Base-by-base conservation (phyloP, 2,888 invertebrate genomes). In the Temnothorax rugatulus region DNA sequence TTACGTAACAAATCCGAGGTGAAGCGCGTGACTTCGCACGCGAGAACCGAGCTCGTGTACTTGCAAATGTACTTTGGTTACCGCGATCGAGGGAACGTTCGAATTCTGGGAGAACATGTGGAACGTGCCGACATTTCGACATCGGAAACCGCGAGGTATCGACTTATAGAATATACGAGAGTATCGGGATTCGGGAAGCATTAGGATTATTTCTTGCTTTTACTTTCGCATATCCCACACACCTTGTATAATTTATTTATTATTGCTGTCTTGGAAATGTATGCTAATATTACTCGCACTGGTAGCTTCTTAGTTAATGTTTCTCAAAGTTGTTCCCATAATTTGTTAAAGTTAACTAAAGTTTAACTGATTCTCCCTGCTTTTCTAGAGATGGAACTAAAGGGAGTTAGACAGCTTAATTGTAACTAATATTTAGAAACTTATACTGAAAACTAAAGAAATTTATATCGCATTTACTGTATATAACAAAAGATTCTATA, bases 11-110 rank as follows among this genome's bases (percentile, higher is more conserved):
- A 69, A 77, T 77, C 41, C 25, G 21, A 25, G 15, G 47, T 7
- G 57, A 59, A 79, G 15, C 71, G 77, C 68, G 57, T 44, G 68
- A 77, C 54, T 77, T 77, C 7, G 25, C 54, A 41, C 76, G 29
- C 54, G 29, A 57, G 38, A 29, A 25, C 18, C n/a, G 52, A n/a
- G 25, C 41, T 47, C 59, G 71, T n/a, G 59, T 54, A 71, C 21
- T 79, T 21, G 69, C 57, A 59, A 69, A 69, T 47, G 44, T 29
- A 47, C 38, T 47, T 47, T 15, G 59, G 59, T 79, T 71, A 59
- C 44, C 3, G 15, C 18, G 59, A 47, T 47, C 57, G 34, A 13
- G 34, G 13, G 21, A 29, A 34, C 57, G 18, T 69, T 77, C 44
- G 54, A 57, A 77, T 68, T 77, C 29, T 11, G 11, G 1, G 11